A percentile compares a stretch with the other conserved stretches of the same genome.
phyloP scores from a whole-genome alignment of 2,888 invertebrate species.

The Nephrotoma flavescens region DNA sequence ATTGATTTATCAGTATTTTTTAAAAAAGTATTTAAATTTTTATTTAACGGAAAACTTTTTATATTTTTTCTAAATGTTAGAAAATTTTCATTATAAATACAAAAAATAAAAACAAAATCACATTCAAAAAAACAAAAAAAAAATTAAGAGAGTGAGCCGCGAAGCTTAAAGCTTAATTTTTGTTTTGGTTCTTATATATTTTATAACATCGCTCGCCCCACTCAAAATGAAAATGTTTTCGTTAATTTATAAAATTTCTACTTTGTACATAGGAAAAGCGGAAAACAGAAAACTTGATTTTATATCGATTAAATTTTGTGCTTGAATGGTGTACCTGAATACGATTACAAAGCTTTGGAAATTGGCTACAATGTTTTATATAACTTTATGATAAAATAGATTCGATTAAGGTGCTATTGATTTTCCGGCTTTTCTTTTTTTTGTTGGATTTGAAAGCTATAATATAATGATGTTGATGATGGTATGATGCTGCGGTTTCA shows the following conservation, averaged over 20 bases:
- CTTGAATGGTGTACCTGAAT: background rate
- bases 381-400: background rate
- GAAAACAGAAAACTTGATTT: background rate
- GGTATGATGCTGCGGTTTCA: no score
- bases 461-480: no score
- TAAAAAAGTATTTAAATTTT: background rate
- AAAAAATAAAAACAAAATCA: background rate
- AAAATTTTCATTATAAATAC: background rate
- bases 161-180: background rate
- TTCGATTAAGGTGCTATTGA: no score
- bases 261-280: background rate
- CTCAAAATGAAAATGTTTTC: background rate
- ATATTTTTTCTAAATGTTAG: background rate
- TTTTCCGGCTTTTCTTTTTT: no score
- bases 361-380: background rate
- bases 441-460: no score
- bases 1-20: background rate
- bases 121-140: background rate
- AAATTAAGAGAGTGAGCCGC: background rate
- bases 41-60: background rate
- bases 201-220: background rate
- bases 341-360: background rate
- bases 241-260: background rate
- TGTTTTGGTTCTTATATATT: background rate
- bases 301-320: background rate